Evolutionary conservation across 2,888 invertebrate species (phyloP), one percentile per base, ranked within the genome.

Genomic region (Troilus luridus): DNA sequence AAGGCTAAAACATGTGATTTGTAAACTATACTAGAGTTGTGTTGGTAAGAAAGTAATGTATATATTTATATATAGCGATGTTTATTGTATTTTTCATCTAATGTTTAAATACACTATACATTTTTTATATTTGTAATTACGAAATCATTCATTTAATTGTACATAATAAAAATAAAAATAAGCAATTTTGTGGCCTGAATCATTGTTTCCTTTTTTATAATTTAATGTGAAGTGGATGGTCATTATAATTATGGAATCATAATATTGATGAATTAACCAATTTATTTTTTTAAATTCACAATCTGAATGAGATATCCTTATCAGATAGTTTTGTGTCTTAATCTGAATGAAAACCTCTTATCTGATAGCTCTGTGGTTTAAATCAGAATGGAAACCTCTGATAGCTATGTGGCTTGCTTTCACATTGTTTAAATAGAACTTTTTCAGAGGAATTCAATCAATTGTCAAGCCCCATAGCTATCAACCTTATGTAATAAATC

Each of bases 81-180:
- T 72, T 72, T 72, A 27, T 14, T 27, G 72, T 72, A 72, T 72
- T 72, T 72, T 24, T 72, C 24, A 72, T 72, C 27, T 72, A 27
- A 19, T 27, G 72, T 72, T 72, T 24, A 27, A 72, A 72, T 77
- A 77, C 72, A 77, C 72, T 77, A 77, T 77, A 77, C 72, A 77
- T 77, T 77, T 77, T 77, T 77, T 77, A 77, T 77, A 77, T 77
- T 77, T 77, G 72, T 77, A 77, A 77, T 9, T 77, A 77, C 17
- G 17, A 17, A 77, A 17, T 77, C 17, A 27, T 77, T 41, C 24
- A 41, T 41, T 77, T 77, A 77, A 77, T 19, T 77, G 72, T 41
- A 77, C 27, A 77, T 77, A 77, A 77, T 41, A 27, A 72, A 72
- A 72, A 72, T 10, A 27, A 17, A 41, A 41, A 77, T 41, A 7